Base-by-base conservation (phyloP, 2,113 vertebrate genomes). In the Channa argus region DNA sequence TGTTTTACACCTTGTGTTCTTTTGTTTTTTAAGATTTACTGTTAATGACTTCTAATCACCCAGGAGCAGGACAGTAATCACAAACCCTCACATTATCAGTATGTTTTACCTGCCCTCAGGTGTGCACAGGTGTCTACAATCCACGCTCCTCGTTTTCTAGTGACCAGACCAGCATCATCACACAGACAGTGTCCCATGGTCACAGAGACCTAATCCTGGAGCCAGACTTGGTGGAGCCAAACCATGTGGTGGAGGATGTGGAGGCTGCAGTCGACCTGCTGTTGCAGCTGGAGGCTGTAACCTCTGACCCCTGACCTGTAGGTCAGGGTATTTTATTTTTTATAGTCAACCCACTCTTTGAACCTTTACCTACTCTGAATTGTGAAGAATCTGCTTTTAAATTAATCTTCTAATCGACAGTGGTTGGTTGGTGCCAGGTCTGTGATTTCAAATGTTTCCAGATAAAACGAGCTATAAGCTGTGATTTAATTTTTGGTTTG, bases 121-220 rank as follows among this genome's bases (percentile, higher is more conserved):
- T 98, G 5, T 97, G 96, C 66, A 97, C 96, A 0, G 96, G 96
- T 1, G 94, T 97, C 45, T 97, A 96, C 71, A 92, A 89, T 70
- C 95, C 96, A 1, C 81, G 63, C 34, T 34, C 61, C 0, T 74
- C 88, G 50, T 50, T 83, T 14, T 87, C 91, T 5, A 43, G 50
- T 3, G 76, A 93, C 9, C 8, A 80, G 33, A 59, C 65, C 51
- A 74, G 85, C 9, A 56, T 66, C 3, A 0, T 87, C 2, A 73
- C 82, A 0, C 88, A 93, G 75, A 77, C 47, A 0, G 93, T 91
- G 41, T 95, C 95, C 75, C 95, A 97, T 0, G 95, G 95, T 2
- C 95, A 97, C 87, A 88, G 95, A 14, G 96, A 97, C 78, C 94
- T 96, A 69, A 61, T 81, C 1, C 92, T 95, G 15, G 96, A 98